Evolutionary conservation across 1,140 invertebrate species (phyloP).

Genomic region (Neodiprion virginianus): DNA sequence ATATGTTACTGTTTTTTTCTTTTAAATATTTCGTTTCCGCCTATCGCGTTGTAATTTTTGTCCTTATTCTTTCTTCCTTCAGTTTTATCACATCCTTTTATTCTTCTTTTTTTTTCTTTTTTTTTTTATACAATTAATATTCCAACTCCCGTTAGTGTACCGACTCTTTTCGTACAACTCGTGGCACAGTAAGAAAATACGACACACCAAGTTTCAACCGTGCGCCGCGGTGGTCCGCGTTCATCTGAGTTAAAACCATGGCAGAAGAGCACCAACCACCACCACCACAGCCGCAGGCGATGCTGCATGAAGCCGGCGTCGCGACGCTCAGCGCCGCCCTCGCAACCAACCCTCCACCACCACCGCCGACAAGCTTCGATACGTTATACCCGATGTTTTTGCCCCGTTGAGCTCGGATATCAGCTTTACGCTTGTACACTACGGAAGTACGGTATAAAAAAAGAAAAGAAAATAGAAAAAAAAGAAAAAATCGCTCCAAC

Average conservation of each 20-base stretch:
- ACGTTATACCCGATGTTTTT: too few relatives aligned
- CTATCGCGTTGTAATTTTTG: too few relatives aligned
- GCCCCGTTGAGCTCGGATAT: not conserved
- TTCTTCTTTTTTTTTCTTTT: too few relatives aligned
- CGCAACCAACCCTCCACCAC: not conserved
- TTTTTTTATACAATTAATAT: too few relatives aligned
- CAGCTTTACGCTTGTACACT: not conserved
- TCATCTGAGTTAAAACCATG: conserved; percentile 25
- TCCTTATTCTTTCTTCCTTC: too few relatives aligned
- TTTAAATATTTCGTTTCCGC: not conserved
- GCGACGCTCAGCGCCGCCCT: conserved; percentile 23
- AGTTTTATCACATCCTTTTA: too few relatives aligned
- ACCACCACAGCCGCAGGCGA: not conserved
- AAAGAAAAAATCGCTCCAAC: not conserved
- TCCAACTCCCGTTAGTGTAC: too few relatives aligned
- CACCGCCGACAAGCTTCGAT: too few relatives aligned
- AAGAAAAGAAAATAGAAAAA: conserved; percentile 13
- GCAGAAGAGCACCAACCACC: not conserved
- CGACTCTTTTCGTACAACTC: too few relatives aligned
- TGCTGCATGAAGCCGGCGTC: not conserved
- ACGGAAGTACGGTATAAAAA: conserved; percentile 12
- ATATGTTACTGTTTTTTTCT: not conserved
- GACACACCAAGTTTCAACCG: not conserved
- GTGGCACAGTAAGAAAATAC: not conserved
- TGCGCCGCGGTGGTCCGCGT: conserved; percentile 27